Base-by-base conservation (phyloP, 2,888 invertebrate species). In the Stramonita haemastoma region DNA sequence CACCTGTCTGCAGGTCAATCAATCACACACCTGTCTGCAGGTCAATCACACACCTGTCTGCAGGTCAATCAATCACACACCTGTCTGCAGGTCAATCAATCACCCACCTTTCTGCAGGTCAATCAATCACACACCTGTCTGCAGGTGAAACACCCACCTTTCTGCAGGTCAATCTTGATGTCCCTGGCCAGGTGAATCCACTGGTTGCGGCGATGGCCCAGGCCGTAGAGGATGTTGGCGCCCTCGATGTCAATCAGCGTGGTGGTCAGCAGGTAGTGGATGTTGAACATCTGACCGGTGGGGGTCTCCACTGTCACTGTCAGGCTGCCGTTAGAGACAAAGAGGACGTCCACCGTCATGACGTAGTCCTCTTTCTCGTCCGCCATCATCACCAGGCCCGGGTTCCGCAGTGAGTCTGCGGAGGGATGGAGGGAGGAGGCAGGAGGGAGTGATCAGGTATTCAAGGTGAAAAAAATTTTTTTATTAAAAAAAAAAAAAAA, bases 1-100 rank as follows among this genome's bases (percentile, higher is more conserved):
- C 87, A 91, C 99, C 99, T 96, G 99, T 99, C 95, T 98, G 98
- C 93, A 99, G 97, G 96, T 99, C 99, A 89, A 98, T 97, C 91
- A 11, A 60, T 60, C 66, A 22, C 15, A 26, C 87, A 91, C 99
- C 99, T 96, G 99, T 99, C 95, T 98, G 98, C 93, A 99, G 97
- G 96, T 99, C 99, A 89, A 98, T 97, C 91, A 11, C 66, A 22
- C 87, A 91, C 99, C 99, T 96, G 99, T 99, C 95, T 98, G 98
- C 93, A 99, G 97, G 96, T 99, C 99, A 89, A 98, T 97, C 91
- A 11, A 56, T 0, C 89, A 29, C 32, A 15, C 22, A 13, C 89
- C 90, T 86, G 84, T 87, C 86, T 89, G 86, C 32, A 89, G 13
- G 56, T 89, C 89, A n/a, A 89, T 8, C 79, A 89, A 56, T 0